Evolutionary conservation across 2,797 vertebrate genomes (phyloP).

Genomic region (Catharus ustulatus): DNA sequence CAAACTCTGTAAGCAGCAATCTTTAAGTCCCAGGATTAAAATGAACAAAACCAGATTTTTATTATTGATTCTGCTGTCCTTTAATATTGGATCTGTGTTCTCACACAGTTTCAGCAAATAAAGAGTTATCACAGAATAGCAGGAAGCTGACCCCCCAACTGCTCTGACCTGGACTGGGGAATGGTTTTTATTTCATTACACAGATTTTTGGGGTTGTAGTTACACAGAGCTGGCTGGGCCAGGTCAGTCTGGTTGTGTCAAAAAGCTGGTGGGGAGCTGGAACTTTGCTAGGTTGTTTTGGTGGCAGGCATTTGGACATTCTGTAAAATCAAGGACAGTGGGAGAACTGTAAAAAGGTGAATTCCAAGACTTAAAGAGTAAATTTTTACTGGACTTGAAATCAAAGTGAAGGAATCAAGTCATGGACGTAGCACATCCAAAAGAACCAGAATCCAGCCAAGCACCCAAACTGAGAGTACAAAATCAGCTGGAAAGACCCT

Average conservation of each 20-base stretch:
- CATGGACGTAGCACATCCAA: background rate
- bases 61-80: background rate
- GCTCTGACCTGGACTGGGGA: background rate
- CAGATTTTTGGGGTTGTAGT: background rate
- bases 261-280: slow-evolving; percentile 20
- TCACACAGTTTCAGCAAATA: background rate
- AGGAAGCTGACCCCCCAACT: background rate
- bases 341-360: background rate
- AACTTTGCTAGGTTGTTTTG: background rate
- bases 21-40: background rate
- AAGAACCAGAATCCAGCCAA: background rate
- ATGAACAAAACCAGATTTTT: background rate
- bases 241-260: background rate
- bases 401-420: background rate
- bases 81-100: background rate
- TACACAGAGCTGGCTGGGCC: background rate
- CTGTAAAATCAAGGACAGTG: background rate
- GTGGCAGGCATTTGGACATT: background rate
- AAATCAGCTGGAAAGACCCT: background rate
- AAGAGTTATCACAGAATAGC: background rate
- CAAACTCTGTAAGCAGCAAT: background rate
- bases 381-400: background rate
- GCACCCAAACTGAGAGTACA: background rate
- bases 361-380: background rate
- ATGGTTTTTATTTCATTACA: background rate